These are phyloP conservation scores for Ophion ellenae DNA, from an alignment of 2,888 invertebrate genomes.

Conservation along the genomic window DNA sequence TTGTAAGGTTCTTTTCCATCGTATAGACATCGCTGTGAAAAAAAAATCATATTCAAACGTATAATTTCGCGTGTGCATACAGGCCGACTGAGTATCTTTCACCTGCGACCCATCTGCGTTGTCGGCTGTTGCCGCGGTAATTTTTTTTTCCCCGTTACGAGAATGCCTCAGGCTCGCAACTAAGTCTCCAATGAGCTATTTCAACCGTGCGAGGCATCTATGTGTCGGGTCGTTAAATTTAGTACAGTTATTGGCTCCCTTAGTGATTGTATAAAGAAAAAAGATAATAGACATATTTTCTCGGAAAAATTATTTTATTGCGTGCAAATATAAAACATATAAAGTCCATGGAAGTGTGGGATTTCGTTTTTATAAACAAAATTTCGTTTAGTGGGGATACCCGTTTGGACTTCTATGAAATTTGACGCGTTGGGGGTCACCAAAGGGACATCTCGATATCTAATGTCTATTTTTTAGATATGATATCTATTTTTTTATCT, in stretches of 20 bases:
- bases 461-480: too few species aligned
- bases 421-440: too few species aligned
- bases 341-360: too few species aligned
- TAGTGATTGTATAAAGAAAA: not conserved
- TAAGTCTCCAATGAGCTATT: constrained; percentile 29
- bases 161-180: not conserved
- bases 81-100: not conserved
- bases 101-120: constrained; percentile 26
- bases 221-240: constrained; percentile 3
- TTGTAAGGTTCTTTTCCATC: too few species aligned
- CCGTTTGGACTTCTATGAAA: too few species aligned
- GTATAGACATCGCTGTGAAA: not conserved
- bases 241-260: constrained; percentile 16
- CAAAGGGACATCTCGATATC: too few species aligned
- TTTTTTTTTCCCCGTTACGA: constrained; percentile 22
- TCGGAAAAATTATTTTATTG: not conserved
- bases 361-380: too few species aligned
- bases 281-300: constrained; percentile 4
- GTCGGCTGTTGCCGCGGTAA: constrained; percentile 41
- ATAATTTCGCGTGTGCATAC: not conserved
- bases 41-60: not conserved
- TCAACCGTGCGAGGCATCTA: constrained; percentile 25
- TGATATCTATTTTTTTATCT: too few species aligned
- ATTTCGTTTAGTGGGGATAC: too few species aligned
- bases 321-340: not conserved